Evolutionary conservation across 92 coral and sea anemone species (phyloP).

Genomic region (Actinostola sp.): DNA sequence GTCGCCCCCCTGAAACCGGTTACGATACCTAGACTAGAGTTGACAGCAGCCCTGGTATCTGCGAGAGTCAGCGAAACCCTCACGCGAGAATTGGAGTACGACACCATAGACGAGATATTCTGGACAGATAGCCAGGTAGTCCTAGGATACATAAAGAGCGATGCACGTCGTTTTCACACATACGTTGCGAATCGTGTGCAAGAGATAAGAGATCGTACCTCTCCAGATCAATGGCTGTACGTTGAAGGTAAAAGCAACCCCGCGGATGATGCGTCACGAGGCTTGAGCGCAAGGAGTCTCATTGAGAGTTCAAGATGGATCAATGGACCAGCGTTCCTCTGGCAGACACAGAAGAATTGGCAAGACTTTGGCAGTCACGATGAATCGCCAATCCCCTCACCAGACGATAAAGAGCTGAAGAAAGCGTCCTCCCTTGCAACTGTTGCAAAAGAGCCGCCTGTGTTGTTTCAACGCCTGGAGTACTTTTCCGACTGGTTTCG

Average conservation of each 20-base stretch:
- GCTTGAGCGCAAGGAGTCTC: slow-evolving; percentile 57
- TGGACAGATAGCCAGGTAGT: slow-evolving; percentile 65
- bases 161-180: slow-evolving; percentile 62
- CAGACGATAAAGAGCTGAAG: slow-evolving; percentile 50
- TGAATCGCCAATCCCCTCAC: slow-evolving; percentile 1
- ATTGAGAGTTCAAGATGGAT: slow-evolving; percentile 56
- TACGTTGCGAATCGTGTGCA: slow-evolving; percentile 72
- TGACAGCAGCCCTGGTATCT: slow-evolving; percentile 45
- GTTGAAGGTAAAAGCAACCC: slow-evolving; percentile 67
- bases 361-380: slow-evolving; percentile 30
- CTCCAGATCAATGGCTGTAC: slow-evolving; percentile 69
- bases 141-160: slow-evolving; percentile 43
- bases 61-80: slow-evolving; percentile 44
- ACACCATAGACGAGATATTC: slow-evolving; percentile 23
- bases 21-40: slow-evolving; percentile 42
- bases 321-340: slow-evolving; percentile 61
- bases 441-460: slow-evolving; percentile 5
- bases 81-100: slow-evolving; percentile 27
- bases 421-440: slow-evolving; percentile 12
- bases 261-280: slow-evolving; percentile 74
- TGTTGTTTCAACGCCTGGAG: slow-evolving; percentile 27
- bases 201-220: slow-evolving; percentile 58
- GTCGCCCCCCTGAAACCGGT: slow-evolving; percentile 45
- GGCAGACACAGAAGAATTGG: slow-evolving; percentile 57
- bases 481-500: slow-evolving; percentile 55